Percentiles rank a stretch among this genome's conserved stretches.
These are phyloP conservation scores for Cactoblastis cactorum DNA, from an alignment of 2,888 invertebrate species.

Conservation along the genomic window DNA sequence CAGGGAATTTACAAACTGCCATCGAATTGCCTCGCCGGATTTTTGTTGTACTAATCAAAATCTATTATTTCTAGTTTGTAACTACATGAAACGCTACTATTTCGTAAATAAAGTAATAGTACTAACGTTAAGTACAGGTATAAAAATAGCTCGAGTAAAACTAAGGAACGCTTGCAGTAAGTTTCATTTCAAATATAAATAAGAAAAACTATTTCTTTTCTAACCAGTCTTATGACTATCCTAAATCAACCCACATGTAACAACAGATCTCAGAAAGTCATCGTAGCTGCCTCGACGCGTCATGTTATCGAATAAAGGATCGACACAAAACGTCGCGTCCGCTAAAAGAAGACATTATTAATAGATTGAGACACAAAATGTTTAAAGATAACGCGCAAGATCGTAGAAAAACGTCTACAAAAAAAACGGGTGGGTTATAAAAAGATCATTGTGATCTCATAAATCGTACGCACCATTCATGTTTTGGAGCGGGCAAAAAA, in stretches of 20 bases:
- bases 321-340: constrained; percentile 56
- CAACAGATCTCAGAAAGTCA: constrained; percentile 16
- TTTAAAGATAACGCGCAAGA: constrained; percentile 57
- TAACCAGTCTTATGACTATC: not conserved
- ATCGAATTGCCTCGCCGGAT: too few relatives aligned
- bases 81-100: too few relatives aligned
- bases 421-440: constrained; percentile 63
- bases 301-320: constrained; percentile 54
- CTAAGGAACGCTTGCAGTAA: too few relatives aligned
- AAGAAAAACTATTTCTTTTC: too few relatives aligned
- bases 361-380: constrained; percentile 76
- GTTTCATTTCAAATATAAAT: too few relatives aligned
- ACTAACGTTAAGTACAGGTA: too few relatives aligned
- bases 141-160: too few relatives aligned
- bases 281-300: constrained; percentile 39
- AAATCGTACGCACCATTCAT: constrained; percentile 76
- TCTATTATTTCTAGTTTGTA: too few relatives aligned
- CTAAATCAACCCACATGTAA: not conserved
- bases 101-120: too few relatives aligned
- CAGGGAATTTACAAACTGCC: too few relatives aligned
- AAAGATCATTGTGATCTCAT: constrained; percentile 74
- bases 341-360: constrained; percentile 73
- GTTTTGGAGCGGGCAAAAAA: constrained; percentile 64
- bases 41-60: too few relatives aligned
- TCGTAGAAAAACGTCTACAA: constrained; percentile 38